phyloP scores from a whole-genome alignment of 2,797 vertebrate genomes.

The Oryzias dopingdopingensis region DNA sequence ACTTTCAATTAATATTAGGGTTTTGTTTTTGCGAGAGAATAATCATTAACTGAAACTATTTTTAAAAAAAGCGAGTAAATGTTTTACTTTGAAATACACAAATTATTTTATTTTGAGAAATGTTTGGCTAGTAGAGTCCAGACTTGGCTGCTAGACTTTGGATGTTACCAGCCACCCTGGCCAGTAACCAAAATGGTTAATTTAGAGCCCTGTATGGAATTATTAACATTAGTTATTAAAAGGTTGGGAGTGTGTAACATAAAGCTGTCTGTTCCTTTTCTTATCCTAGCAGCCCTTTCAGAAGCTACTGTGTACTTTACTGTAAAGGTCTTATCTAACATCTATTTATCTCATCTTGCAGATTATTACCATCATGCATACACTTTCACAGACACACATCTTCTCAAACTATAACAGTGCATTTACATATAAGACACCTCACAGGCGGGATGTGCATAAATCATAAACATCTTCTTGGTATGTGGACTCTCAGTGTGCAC shows the following conservation, averaged over 20 bases:
- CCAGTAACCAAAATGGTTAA: too few relatives aligned
- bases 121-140: too few relatives aligned
- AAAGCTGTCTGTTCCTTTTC: conserved; percentile 41
- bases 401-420: conserved; percentile 29
- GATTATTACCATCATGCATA: conserved; percentile 15
- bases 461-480: conserved; percentile 28
- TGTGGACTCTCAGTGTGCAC: conserved; percentile 25
- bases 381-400: conserved; percentile 7
- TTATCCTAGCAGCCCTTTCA: conserved; percentile 49
- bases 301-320: conserved; percentile 45
- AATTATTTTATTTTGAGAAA: too few relatives aligned
- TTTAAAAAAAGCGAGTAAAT: too few relatives aligned
- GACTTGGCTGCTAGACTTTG: too few relatives aligned
- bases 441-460: conserved; percentile 27
- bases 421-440: conserved; percentile 31
- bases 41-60: too few relatives aligned
- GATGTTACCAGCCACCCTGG: too few relatives aligned
- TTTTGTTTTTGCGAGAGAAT: too few relatives aligned
- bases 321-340: conserved; percentile 38
- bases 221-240: conserved; percentile 1
- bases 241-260: conserved; percentile 22
- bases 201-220: too few relatives aligned
- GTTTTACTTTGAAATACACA: too few relatives aligned
- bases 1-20: too few relatives aligned
- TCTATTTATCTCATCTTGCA: conserved; percentile 31